These are phyloP conservation scores for Oreochromis grahami DNA, from an alignment of 2,797 vertebrate genomes.

Conservation along the genomic window DNA sequence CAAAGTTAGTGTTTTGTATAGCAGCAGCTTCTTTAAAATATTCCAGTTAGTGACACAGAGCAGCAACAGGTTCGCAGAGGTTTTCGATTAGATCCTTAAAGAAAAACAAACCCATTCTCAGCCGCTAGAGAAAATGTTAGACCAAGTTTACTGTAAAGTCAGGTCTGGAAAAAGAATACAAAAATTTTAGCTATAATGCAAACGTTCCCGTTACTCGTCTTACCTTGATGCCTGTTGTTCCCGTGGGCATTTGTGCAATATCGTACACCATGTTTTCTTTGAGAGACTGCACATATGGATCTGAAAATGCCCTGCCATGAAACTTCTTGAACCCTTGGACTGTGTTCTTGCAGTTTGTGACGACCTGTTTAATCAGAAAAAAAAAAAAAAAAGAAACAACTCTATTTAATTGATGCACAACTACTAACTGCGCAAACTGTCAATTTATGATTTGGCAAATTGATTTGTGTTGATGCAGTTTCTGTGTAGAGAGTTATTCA, in stretches of 20 bases:
- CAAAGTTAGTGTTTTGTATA: neutral
- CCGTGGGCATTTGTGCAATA: slow-evolving; percentile 89
- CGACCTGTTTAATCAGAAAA: slow-evolving; percentile 78
- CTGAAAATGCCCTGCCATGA: slow-evolving; percentile 93
- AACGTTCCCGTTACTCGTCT: neutral
- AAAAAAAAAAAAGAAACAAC: neutral
- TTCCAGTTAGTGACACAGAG: neutral
- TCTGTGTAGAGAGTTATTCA: neutral
- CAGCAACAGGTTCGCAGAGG: neutral
- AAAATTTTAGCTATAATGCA: neutral
- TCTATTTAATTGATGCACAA: rapidly evolving
- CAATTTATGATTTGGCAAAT: neutral
- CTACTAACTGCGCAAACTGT: rapidly evolving
- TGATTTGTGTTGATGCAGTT: neutral
- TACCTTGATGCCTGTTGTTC: slow-evolving; percentile 94
- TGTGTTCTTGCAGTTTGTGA: slow-evolving; percentile 97
- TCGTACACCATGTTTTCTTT: slow-evolving; percentile 91
- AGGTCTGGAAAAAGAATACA: neutral
- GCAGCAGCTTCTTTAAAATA: neutral
- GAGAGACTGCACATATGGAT: slow-evolving; percentile 89
- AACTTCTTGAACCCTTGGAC: slow-evolving; percentile 97
- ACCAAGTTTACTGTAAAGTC: neutral
- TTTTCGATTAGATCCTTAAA: neutral
- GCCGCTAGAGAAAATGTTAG: neutral
- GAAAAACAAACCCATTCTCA: neutral